Conservation (phyloP, 2,888 invertebrate species). For the Junonia oenone region DNA sequence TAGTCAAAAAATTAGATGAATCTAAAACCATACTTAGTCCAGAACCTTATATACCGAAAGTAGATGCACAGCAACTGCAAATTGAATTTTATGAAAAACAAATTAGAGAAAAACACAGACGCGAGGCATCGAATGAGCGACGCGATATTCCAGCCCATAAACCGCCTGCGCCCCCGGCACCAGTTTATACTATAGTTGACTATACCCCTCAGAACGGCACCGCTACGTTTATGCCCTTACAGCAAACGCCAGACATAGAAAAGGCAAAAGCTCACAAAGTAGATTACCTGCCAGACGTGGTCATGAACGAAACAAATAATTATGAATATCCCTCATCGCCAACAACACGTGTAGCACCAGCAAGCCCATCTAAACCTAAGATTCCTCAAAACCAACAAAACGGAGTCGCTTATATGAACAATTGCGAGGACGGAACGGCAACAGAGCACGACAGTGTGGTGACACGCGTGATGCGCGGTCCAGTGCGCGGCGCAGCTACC, state of each 20-base stretch:
- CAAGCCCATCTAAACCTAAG: conserved; percentile 39
- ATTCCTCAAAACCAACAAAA: conserved; percentile 39
- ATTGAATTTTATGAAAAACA: conserved; percentile 75
- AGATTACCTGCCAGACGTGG: conserved; percentile 70
- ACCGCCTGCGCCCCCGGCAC: conserved; percentile 36
- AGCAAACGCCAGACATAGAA: conserved; percentile 73
- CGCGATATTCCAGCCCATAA: conserved; percentile 34
- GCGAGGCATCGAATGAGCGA: conserved; percentile 44
- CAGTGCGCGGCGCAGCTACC: conserved; percentile 85
- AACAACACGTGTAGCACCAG: conserved; percentile 27
- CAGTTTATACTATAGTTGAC: conserved; percentile 69
- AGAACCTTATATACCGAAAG: conserved; percentile 38
- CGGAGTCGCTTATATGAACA: conserved; percentile 37
- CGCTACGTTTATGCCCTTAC: conserved; percentile 69
- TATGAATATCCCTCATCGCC: conserved; percentile 33
- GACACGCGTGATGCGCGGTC: conserved; percentile 86
- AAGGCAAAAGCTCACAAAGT: conserved; percentile 69
- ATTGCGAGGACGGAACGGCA: conserved; percentile 56
- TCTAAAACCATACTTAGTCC: conserved; percentile 27
- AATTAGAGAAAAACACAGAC: conserved; percentile 59
- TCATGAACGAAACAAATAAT: conserved; percentile 55
- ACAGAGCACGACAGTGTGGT: conserved; percentile 83
- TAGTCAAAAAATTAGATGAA: conserved; percentile 50
- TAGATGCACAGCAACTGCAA: conserved; percentile 65
- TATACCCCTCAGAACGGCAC: conserved; percentile 62